Conservation (phyloP, 2,797 vertebrate species). For the Rhadinocentrus ornatus region DNA sequence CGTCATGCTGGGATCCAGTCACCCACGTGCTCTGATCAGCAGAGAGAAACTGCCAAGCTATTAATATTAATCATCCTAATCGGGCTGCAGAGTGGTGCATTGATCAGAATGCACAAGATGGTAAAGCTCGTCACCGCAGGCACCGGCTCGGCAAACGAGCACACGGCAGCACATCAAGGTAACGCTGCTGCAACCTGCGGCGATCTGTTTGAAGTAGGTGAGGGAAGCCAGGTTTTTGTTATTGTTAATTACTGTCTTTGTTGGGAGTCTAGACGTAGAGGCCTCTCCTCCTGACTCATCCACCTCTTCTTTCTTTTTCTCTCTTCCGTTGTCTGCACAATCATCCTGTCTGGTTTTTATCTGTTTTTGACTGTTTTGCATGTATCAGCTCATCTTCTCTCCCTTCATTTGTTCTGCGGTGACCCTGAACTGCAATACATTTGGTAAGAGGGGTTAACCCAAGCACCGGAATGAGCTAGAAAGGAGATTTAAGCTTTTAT, state of each 20-base stretch:
- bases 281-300: conserved; percentile 14
- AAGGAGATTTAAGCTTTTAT: no score
- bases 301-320: neutral
- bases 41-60: conserved; percentile 59
- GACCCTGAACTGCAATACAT: neutral
- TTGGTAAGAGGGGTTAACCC: neutral
- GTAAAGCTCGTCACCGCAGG: conserved; percentile 49
- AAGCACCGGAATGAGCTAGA: no score
- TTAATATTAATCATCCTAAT: conserved; percentile 82
- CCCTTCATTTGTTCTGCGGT: neutral
- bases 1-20: conserved; percentile 74
- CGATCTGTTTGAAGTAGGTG: conserved; percentile 65
- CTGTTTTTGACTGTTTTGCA: neutral
- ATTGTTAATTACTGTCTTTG: conserved; percentile 69
- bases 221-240: conserved; percentile 68
- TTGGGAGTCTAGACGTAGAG: conserved; percentile 48
- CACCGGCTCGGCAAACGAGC: conserved; percentile 14
- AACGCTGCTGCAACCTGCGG: conserved; percentile 55
- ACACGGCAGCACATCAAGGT: conserved; percentile 61
- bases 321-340: neutral
- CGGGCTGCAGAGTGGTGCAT: conserved; percentile 53
- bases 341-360: neutral
- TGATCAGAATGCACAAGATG: conserved; percentile 57
- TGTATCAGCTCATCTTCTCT: neutral
- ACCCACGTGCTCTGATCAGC: conserved; percentile 70